phyloP scores from a whole-genome alignment of 2,888 invertebrate species.

The Caenorhabditis sinica region DNA sequence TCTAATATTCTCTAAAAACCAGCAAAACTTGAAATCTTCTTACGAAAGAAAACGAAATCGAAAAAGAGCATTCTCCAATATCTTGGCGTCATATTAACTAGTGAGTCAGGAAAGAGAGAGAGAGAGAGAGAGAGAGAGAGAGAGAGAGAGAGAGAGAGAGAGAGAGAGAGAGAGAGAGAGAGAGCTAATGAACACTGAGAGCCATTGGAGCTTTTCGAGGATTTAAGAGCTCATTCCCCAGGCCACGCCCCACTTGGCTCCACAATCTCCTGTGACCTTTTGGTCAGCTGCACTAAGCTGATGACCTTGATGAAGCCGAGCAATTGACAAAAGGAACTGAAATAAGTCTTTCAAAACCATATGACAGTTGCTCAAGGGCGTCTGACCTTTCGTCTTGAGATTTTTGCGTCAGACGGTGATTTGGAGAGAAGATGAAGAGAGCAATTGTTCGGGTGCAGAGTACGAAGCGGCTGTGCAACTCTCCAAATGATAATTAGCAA shows the following conservation, averaged over 20 bases:
- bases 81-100: neutral
- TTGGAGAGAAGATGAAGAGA: neutral
- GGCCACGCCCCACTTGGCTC: constrained; percentile 17
- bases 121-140: neutral
- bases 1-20: no score
- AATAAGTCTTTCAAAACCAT: constrained; percentile 27
- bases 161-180: neutral
- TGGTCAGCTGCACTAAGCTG: constrained; percentile 33
- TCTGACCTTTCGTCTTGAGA: constrained; percentile 41
- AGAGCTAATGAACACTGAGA: constrained; percentile 18
- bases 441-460: constrained; percentile 52
- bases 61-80: neutral
- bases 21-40: neutral
- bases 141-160: neutral
- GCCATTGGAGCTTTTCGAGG: neutral
- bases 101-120: neutral
- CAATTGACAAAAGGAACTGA: constrained; percentile 19
- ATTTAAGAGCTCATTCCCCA: constrained; percentile 21
- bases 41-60: neutral
- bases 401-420: constrained; percentile 26
- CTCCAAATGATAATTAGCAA: neutral
- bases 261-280: constrained; percentile 47
- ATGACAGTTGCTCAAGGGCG: constrained; percentile 44
- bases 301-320: constrained; percentile 42
- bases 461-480: constrained; percentile 7